Evolutionary conservation across 2,113 vertebrate species (phyloP).

Genomic region (Ivindomyrus marchei): DNA sequence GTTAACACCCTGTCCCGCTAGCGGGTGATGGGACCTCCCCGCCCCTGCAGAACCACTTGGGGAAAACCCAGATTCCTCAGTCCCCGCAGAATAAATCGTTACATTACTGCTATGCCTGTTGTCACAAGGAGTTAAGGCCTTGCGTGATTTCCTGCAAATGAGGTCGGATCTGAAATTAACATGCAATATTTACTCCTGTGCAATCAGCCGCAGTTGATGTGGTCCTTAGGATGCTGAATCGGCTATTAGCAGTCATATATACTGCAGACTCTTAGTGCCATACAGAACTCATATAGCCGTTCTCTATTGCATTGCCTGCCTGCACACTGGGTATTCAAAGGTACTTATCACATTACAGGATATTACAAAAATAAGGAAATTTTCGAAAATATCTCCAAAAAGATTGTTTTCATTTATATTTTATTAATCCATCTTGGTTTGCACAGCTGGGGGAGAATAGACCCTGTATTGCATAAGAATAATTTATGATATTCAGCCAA

Average conservation of each 20-base stretch:
- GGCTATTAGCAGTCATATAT: not conserved
- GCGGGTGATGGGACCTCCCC: not conserved
- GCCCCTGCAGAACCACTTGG: not conserved
- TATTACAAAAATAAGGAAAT: not conserved
- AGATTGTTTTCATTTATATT: not conserved
- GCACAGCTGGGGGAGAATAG: not conserved
- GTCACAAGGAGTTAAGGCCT: constrained; percentile 20
- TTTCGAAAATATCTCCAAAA: not conserved
- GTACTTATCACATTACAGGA: not conserved
- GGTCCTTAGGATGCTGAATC: not conserved
- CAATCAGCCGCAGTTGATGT: not conserved
- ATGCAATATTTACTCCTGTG: constrained; percentile 22
- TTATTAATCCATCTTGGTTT: not conserved
- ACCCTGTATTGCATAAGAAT: not conserved
- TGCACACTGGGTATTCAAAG: not conserved
- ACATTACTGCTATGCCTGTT: not conserved
- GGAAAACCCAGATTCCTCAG: constrained; percentile 8
- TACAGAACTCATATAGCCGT: not conserved
- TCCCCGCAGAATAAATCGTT: constrained; percentile 23
- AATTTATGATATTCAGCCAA: not conserved
- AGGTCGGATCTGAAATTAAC: constrained; percentile 32
- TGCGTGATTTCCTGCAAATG: constrained; percentile 12
- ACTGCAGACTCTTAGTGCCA: not conserved
- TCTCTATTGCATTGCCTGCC: not conserved
- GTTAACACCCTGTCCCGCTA: constrained; percentile 21